Percentiles rank a stretch among this genome's conserved stretches.
Conservation (phyloP, 2,888 invertebrate species). For the Synanthedon andrenaeformis region DNA sequence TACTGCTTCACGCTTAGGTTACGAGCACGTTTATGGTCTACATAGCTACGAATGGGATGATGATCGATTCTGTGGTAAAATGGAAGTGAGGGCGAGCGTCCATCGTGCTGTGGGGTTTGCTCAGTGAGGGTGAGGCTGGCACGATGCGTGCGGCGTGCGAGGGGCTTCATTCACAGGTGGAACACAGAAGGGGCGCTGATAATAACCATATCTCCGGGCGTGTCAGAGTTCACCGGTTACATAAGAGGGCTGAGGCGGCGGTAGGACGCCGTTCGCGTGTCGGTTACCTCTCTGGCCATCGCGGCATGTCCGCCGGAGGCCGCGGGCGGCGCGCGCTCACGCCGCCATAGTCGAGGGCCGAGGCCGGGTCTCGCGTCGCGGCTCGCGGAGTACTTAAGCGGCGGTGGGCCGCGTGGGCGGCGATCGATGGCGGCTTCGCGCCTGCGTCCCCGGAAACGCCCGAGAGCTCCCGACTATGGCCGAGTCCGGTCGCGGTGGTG, state of each 20-base stretch:
- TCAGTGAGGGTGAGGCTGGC: conserved; percentile 1
- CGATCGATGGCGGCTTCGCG: conserved; percentile 44
- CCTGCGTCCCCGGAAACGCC: conserved; percentile 40
- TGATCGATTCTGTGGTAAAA: conserved; percentile 1
- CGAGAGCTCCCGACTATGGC: conserved; percentile 36
- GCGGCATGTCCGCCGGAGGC: conserved; percentile 76
- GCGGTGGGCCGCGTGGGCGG: conserved; percentile 36
- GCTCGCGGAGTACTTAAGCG: conserved; percentile 52
- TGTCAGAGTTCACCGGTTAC: conserved; percentile 39
- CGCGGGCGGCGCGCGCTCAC: conserved; percentile 69
- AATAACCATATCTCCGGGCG: conserved; percentile 36
- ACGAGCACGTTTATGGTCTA: background rate
- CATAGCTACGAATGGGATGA: background rate
- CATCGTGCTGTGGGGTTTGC: conserved; percentile 1
- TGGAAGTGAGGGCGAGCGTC: conserved; percentile 6
- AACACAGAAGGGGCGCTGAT: conserved; percentile 12
- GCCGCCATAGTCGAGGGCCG: conserved; percentile 63
- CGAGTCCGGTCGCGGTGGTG: conserved; percentile 23
- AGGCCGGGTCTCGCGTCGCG: conserved; percentile 59
- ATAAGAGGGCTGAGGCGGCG: conserved; percentile 35
- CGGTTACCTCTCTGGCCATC: conserved; percentile 78
- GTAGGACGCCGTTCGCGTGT: conserved; percentile 36
- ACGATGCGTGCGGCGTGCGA: conserved; percentile 5
- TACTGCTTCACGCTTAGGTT: background rate
- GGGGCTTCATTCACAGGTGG: conserved; percentile 1